Percentiles rank a stretch among this genome's conserved stretches.
Conservation (phyloP, 1,140 invertebrate genomes). For the Zaprionus camerounensis region DNA sequence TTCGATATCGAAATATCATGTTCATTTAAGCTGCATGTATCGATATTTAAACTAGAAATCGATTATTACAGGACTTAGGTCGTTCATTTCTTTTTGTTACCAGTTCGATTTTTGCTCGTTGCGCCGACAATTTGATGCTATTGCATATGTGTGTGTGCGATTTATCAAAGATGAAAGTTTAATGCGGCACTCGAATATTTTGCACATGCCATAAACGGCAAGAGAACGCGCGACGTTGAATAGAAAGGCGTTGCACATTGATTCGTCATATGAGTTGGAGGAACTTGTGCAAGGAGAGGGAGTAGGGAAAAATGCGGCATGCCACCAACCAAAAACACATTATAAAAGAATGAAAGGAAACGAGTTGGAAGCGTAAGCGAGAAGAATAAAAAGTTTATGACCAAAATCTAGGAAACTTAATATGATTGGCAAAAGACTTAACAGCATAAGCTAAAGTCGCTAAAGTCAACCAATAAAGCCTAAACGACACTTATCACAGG, state of each 20-base stretch:
- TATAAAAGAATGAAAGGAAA: not conserved
- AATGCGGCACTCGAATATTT: slow-evolving; percentile 21
- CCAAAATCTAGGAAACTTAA: not conserved
- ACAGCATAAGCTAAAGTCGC: not conserved
- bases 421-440: not conserved
- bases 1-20: too few species aligned
- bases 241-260: slow-evolving; percentile 70
- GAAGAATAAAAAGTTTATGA: not conserved
- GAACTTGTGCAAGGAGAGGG: not conserved
- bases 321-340: not conserved
- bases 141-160: not conserved
- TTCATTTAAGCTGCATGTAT: not conserved
- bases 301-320: not conserved
- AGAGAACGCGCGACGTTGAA: slow-evolving; percentile 27
- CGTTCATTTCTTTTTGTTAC: not conserved
- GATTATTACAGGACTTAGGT: not conserved
- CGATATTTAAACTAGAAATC: not conserved
- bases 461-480: too few species aligned
- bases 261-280: slow-evolving; percentile 60
- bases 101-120: too few species aligned
- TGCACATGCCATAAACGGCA: slow-evolving; percentile 24
- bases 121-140: not conserved
- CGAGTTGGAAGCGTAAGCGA: not conserved
- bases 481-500: too few species aligned
- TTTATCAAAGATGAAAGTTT: slow-evolving; percentile 81